Evolutionary conservation across 2,797 vertebrate genomes (phyloP), one percentile per base, ranked within the genome.

Genomic region (Poecilia picta): DNA sequence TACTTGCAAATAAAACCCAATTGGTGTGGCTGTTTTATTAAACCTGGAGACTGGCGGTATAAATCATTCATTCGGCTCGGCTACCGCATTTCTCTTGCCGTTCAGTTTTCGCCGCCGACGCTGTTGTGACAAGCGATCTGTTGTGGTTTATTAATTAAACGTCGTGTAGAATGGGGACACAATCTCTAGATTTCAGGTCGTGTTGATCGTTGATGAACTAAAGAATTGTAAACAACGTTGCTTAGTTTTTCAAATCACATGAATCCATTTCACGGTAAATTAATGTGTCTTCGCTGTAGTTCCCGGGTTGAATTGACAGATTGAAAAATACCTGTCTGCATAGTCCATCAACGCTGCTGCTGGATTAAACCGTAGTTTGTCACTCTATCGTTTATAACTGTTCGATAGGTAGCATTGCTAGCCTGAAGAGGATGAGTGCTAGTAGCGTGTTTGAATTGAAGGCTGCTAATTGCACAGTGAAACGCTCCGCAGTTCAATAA

Each of bases 201-300:
- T 0, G 13, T 10, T 16, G 66, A 7, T 68, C 76, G 49, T 76
- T 80, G 66, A n/a, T 78, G 53, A 78, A 49, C 28, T 47, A 51
- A 72, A 59, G 91, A 89, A 91, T 90, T 92, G 90, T 93, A 90
- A 93, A 94, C 92, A 93, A 12, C 80, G 73, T 15, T 36, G 28
- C 47, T 85, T 81, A 33, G 74, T 75, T 62, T 39, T 53, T 57
- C 45, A 85, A 78, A 89, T 89, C 83, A 85, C 75, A 33, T 51
- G 70, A 81, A 89, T 53, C 57, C 64, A 49, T 53, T 46, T 39
- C 77, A 64, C 53, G 77, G 80, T 80, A 80, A 82, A 90, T 92
- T 75, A 72, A 81, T 88, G 49, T 51, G 1, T n/a, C 70, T 77
- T 75, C 3, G 45, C 4, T 36, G 45, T 12, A 59, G 2, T 71